Evolutionary conservation across 2,888 invertebrate species (phyloP).

Genomic region (Parthenolecanium corni): DNA sequence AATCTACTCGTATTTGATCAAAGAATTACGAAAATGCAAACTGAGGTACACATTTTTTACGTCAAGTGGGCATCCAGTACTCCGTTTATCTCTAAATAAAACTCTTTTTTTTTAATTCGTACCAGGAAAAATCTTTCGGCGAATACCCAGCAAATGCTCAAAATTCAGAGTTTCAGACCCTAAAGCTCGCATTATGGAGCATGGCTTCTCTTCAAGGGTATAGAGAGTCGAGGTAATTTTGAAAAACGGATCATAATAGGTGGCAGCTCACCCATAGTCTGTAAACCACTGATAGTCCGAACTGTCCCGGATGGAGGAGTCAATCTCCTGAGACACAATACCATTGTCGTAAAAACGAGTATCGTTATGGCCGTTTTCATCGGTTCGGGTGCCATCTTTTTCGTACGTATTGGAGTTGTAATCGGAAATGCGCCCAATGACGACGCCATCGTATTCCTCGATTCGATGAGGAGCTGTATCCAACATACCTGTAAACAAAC

Average conservation of each 20-base stretch:
- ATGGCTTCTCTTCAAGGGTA: too few relatives aligned
- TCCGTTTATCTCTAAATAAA: neutral
- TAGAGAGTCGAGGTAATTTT: neutral
- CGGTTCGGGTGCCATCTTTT: constrained; percentile 14
- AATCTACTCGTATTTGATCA: too few relatives aligned
- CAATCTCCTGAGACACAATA: constrained; percentile 43
- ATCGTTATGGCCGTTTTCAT: neutral
- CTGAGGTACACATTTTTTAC: neutral
- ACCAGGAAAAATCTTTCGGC: neutral
- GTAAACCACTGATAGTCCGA: constrained; percentile 86
- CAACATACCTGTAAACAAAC: constrained; percentile 17
- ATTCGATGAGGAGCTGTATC: constrained; percentile 18
- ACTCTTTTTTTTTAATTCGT: neutral
- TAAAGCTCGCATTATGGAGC: too few relatives aligned
- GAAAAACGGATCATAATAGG: constrained; percentile 7
- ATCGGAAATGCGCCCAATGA: constrained; percentile 19
- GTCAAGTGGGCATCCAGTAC: neutral
- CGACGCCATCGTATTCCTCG: constrained; percentile 17
- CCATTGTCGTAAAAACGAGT: constrained; percentile 36
- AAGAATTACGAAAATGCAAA: too few relatives aligned
- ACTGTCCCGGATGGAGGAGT: constrained; percentile 72
- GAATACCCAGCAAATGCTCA: neutral
- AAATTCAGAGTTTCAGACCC: too few relatives aligned
- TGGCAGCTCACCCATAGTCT: constrained; percentile 60
- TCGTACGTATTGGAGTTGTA: constrained; percentile 23